Evolutionary conservation across 1,140 invertebrate species (phyloP).

Genomic region (Bombus vancouverensis): DNA sequence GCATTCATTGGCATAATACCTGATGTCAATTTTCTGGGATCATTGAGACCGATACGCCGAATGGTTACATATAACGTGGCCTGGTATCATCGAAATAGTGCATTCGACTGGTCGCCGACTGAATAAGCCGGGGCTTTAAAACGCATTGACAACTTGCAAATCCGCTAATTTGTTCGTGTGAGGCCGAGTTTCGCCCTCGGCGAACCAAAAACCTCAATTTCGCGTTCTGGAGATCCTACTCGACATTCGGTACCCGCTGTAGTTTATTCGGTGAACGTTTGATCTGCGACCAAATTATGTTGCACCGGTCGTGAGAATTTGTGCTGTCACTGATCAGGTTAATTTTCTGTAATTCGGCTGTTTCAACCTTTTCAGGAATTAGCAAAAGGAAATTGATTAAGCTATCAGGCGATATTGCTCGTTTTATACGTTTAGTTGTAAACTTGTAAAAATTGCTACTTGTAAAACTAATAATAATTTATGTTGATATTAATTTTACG

Average conservation of each 20-base stretch:
- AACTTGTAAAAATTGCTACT: too few species aligned
- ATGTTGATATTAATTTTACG: too few species aligned
- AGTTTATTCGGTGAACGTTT: not conserved
- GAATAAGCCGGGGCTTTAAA: conserved; percentile 53
- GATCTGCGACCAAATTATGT: not conserved
- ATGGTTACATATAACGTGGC: not conserved
- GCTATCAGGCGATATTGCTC: not conserved
- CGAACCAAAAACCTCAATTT: not conserved
- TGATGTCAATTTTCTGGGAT: conserved; percentile 38
- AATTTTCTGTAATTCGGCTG: not conserved
- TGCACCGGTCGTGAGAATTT: not conserved
- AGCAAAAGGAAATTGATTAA: not conserved
- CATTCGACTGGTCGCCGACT: conserved; percentile 24
- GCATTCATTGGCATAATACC: conserved; percentile 49
- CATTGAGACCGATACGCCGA: conserved; percentile 29
- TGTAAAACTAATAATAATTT: too few species aligned
- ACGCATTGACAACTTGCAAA: conserved; percentile 40
- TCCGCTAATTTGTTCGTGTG: conserved; percentile 46
- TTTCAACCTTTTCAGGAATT: not conserved
- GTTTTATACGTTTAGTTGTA: too few species aligned
- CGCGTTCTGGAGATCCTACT: not conserved
- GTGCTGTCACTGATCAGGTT: not conserved
- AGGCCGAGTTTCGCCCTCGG: not conserved
- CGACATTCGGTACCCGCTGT: too few species aligned
- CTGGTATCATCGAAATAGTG: conserved; percentile 44